These are phyloP conservation scores for Otocyon megalotis DNA, from an alignment of 2,113 vertebrate genomes.

Conservation along the genomic window DNA sequence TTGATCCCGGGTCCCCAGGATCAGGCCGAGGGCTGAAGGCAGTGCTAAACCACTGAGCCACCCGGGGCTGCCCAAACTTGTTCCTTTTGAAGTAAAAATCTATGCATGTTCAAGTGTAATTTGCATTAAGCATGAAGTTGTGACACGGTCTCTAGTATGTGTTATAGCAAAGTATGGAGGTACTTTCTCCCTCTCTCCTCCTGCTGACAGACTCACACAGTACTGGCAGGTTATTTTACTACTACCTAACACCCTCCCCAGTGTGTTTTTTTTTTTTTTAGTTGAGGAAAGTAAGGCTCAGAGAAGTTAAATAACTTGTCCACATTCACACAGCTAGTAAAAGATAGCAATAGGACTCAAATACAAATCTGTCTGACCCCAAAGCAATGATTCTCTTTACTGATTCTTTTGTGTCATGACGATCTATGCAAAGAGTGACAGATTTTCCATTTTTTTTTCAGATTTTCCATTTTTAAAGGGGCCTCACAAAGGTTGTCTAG, in stretches of 20 bases:
- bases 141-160: not conserved
- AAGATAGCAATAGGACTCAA: not conserved
- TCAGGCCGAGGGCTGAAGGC: no score
- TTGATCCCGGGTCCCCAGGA: no score
- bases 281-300: not conserved
- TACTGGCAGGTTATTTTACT: not conserved
- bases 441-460: not conserved
- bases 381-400: not conserved
- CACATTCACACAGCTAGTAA: not conserved
- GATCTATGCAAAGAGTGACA: not conserved
- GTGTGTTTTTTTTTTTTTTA: conserved; percentile 21
- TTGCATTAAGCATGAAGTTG: not conserved
- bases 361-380: not conserved
- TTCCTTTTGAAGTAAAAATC: conserved; percentile 7
- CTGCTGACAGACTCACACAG: not conserved
- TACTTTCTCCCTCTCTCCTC: not conserved
- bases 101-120: not conserved
- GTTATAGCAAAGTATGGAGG: not conserved
- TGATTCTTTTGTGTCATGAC: not conserved
- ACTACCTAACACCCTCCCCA: not conserved
- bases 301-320: not conserved
- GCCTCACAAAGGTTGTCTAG: not conserved
- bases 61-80: not conserved
- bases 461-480: not conserved
- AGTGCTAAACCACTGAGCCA: no score